Evolutionary conservation across 2,888 invertebrate genomes (phyloP).

Genomic region (Conus canariensis): DNA sequence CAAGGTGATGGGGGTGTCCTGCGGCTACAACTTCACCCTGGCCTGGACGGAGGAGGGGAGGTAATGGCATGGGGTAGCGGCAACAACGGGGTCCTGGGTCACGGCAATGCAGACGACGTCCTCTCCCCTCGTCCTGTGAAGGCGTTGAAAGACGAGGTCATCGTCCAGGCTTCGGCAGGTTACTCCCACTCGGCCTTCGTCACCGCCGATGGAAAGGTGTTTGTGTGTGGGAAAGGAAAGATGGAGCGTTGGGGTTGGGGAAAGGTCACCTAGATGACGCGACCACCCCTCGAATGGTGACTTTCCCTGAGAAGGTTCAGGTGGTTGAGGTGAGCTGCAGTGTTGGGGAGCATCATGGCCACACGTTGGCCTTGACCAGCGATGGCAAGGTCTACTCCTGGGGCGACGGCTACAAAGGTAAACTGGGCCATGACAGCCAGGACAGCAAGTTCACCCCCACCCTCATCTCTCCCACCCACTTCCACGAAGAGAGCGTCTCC

Average conservation of each 20-base stretch:
- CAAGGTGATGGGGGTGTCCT: slow-evolving; percentile 57
- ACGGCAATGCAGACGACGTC: slow-evolving; percentile 54
- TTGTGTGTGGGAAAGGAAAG: slow-evolving; percentile 54
- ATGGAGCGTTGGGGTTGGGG: slow-evolving; percentile 60
- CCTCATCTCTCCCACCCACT: slow-evolving; percentile 51
- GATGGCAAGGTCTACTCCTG: slow-evolving; percentile 58
- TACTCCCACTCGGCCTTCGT: slow-evolving; percentile 63
- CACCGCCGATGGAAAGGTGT: slow-evolving; percentile 55
- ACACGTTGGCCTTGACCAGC: slow-evolving; percentile 58
- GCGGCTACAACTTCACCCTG: slow-evolving; percentile 66
- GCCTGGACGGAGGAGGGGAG: slow-evolving; percentile 60
- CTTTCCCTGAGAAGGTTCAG: slow-evolving; percentile 29
- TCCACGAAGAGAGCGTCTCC: slow-evolving; percentile 54
- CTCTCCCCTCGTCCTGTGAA: slow-evolving; percentile 50
- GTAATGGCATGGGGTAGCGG: slow-evolving; percentile 66
- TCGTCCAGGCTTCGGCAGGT: slow-evolving; percentile 57
- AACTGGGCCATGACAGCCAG: slow-evolving; percentile 64
- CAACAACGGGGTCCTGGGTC: slow-evolving; percentile 64
- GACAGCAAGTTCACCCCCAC: slow-evolving; percentile 47
- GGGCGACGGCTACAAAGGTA: slow-evolving; percentile 69
- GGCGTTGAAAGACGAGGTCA: slow-evolving; percentile 40
- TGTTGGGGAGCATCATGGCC: slow-evolving; percentile 68
- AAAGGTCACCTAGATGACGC: slow-evolving; percentile 34
- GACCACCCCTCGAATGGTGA: slow-evolving; percentile 44
- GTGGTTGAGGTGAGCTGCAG: slow-evolving; percentile 61